Evolutionary conservation across 2,888 invertebrate genomes (phyloP), one percentile per base, ranked within the genome.

Genomic region (Tenthredo distinguenda): DNA sequence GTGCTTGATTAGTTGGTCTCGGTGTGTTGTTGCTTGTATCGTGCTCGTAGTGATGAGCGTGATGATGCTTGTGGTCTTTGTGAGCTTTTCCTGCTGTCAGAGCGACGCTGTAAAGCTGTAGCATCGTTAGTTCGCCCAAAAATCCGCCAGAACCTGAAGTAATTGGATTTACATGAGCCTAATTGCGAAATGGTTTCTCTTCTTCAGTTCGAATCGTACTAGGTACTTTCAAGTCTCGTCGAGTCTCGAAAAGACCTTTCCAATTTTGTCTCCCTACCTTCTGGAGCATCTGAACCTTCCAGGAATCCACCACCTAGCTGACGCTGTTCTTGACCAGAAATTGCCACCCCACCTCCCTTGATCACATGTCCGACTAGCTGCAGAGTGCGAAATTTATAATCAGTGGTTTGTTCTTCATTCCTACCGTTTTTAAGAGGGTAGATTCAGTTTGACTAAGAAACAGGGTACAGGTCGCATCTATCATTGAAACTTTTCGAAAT

Each of bases 21-120:
- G 96, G 94, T 12, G 95, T 95, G 18, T 96, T 92, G 21, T 95
- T 95, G 21, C 94, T 94, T 0, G 97, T 97, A 87, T 97, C 96
- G 91, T 97, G 97, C 90, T 96, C 96, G 91, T 96, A 97, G 90
- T 96, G 96, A 91, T 97, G 97, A 0, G 96, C 97, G 93, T 98
- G 97, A 91, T 98, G 98, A 91, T 98, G 98, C 91, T 97, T 98
- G 93, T 98, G 97, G 91, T 97, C 97, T 88, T 96, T 96, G 94
- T 98, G 97, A 0, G 97, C 97, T 93, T 98, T 98, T 0, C 98
- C 98, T 2, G 97, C 97, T 2, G 97, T 97, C 86, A 98, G 91
- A 0, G 97, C 97, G 0, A 97, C 97, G 86, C 95, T 96, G 94
- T 98, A 98, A 26, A 98, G 93, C 92, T 97, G 97, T 0, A 97